A percentile compares a stretch with the other conserved stretches of the same genome.
Evolutionary conservation across 2,888 invertebrate genomes (phyloP).

Genomic region (Scaptomyza caliginosa): DNA sequence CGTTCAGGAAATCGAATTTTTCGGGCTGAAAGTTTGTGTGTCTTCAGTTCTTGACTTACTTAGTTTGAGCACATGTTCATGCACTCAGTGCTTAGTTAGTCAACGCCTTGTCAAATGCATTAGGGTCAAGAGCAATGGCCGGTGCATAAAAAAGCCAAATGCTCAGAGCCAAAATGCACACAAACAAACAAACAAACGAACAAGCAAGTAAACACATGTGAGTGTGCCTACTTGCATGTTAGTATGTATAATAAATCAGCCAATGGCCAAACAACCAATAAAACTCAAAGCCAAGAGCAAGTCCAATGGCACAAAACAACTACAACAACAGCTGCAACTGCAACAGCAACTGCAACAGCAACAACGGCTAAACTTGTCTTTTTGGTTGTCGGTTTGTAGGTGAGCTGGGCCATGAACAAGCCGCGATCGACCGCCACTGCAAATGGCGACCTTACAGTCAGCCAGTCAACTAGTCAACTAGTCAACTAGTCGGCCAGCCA

Average conservation of each 20-base stretch:
- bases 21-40: neutral
- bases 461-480: slow-evolving; percentile 25
- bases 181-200: slow-evolving; percentile 6
- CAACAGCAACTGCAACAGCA: slow-evolving; percentile 25
- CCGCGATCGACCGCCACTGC: slow-evolving; percentile 56
- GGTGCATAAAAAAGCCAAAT: slow-evolving; percentile 27
- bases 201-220: neutral
- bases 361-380: slow-evolving; percentile 56
- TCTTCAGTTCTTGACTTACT: neutral
- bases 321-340: slow-evolving; percentile 12
- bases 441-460: slow-evolving; percentile 68
- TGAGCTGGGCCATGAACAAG: slow-evolving; percentile 81
- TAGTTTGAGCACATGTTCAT: neutral
- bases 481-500: slow-evolving; percentile 19
- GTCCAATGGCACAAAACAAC: slow-evolving; percentile 69
- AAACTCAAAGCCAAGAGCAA: slow-evolving; percentile 75
- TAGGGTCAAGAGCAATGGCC: slow-evolving; percentile 76
- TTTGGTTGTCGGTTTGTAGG: slow-evolving; percentile 78
- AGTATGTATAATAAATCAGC: slow-evolving; percentile 68
- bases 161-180: slow-evolving; percentile 13
- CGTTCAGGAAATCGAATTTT: slow-evolving; percentile 66
- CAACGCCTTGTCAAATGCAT: slow-evolving; percentile 40
- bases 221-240: slow-evolving; percentile 5
- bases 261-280: slow-evolving; percentile 77
- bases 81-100: neutral